Evolutionary conservation across 1,140 invertebrate species (phyloP), one percentile per base, ranked within the genome.

Genomic region (Eupeodes corollae): DNA sequence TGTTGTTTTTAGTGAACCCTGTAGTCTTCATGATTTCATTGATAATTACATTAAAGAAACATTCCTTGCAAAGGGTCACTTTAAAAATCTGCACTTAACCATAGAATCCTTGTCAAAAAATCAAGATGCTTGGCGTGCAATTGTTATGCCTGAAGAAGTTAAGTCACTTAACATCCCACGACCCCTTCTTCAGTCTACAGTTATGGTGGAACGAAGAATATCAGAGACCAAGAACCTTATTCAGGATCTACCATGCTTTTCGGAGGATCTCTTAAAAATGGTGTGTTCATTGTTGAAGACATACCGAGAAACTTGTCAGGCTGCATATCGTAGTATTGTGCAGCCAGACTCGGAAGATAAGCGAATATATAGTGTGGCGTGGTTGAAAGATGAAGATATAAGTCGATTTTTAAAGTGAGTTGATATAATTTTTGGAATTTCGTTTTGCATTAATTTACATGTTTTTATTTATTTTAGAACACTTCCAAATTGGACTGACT

Each of bases 331-430:
- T 44, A 79, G 80, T 46, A 85, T 87, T 48, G 84, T 88, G 2
- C 84, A 86, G 58, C 79, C 84, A n/a, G 83, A 86, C 52, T 76
- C 80, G 0, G 84, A 88, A 57, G 85, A 89, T 55, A 82, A 82
- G 54, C 70, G 82, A 43, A 82, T 91, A 31, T 83, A 91, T 48
- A 91, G 88, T 58, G 86, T 89, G 6, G 81, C 83, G 21, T 96
- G 92, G 92, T 77, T 92, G 2, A 89, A 91, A 53, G 92, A 97
- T 70, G 88, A 92, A 53, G 92, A 97, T 65, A 95, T 97, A 46
- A 91, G 82, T 66, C 71, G 90, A 50, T 91, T 93, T 70, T 77
- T 89, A 50, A 87, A 87, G 78, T 83, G 74, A 59, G 60, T 63
- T 9, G 34, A 13, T 18, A 40, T 30, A 31, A 14, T 37, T 35